Evolutionary conservation across 2,113 vertebrate species (phyloP), one percentile per base, ranked within the genome.

Genomic region (Periophthalmodon schlosseri): DNA sequence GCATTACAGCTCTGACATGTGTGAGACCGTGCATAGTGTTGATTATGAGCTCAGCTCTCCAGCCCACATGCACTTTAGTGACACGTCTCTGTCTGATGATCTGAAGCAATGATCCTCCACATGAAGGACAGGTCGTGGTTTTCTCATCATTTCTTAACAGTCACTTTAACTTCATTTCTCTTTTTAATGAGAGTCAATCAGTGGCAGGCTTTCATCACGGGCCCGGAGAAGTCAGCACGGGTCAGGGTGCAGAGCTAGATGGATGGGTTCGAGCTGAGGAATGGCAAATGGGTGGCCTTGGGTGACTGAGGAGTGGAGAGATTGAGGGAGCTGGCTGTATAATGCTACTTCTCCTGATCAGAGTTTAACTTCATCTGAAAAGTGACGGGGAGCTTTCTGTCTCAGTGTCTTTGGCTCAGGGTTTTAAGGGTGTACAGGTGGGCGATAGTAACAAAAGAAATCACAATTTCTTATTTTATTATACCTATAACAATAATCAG

Each of bases 161-260:
- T 75, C 65, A 11, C 72, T 77, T 21, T 2, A 70, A 44, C 36
- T 70, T 65, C 61, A 15, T 71, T 82, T 44, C 10, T 69, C 24
- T 49, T 76, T 61, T 78, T 79, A 34, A 75, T 78, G 50, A 64
- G 54, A 72, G 58, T 74, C 57, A 21, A 18, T 84, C 75, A 69
- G 33, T 76, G 69, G 65, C 54, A 4, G 15, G 28, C 47, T 79
- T 67, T 73, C 46, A 71, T 76, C 14, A n/a, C 16, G 14, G 15
- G 58, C 57, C 68, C 24, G 60, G 65, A 78, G 67, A 68, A 72
- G 49, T 21, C 56, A 56, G 68, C 70, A 18, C 69, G 39, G 77
- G 79, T 87, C 73, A 80, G 63, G 77, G 75, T 36, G 66, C 18
- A 20, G 36, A 15, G 70, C n/a, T 21, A 14, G 76, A 80, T 65